Percentiles rank a stretch among this genome's conserved stretches.
Conservation (phyloP, 1,140 invertebrate species). For the Bombus breviceps region DNA sequence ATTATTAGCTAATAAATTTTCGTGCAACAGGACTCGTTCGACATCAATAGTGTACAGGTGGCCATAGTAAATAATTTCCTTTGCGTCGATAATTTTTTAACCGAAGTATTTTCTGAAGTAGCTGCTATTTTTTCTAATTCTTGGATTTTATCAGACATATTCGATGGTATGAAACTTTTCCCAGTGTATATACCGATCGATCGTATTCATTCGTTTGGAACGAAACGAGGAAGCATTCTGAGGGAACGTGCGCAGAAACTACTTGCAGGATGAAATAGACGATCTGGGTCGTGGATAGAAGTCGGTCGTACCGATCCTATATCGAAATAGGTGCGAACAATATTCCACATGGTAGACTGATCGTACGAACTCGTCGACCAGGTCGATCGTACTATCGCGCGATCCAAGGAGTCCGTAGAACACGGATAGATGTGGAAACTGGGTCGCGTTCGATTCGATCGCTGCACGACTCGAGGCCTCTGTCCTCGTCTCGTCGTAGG, state of each 20-base stretch:
- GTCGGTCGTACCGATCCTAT: slow-evolving; percentile 11
- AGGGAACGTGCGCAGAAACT: not conserved
- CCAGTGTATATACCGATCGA: not conserved
- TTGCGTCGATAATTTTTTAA: no score
- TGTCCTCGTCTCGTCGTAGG: not conserved
- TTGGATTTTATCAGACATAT: not conserved
- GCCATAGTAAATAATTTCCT: no score
- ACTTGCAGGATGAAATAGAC: not conserved
- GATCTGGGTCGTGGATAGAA: not conserved
- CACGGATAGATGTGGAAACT: slow-evolving; percentile 58
- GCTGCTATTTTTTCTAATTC: no score
- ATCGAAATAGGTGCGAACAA: not conserved
- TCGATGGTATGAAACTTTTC: not conserved
- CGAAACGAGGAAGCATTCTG: not conserved
- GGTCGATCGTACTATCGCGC: slow-evolving; percentile 16
- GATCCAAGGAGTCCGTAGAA: slow-evolving; percentile 34
- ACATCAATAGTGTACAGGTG: no score
- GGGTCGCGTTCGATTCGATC: slow-evolving; percentile 62
- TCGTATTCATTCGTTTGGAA: not conserved
- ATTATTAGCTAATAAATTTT: no score
- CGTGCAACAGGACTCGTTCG: no score
- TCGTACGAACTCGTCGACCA: not conserved
- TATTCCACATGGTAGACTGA: not conserved
- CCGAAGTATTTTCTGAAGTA: not conserved
- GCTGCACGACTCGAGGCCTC: slow-evolving; percentile 6